Percentiles rank a stretch among this genome's conserved stretches.
These are phyloP conservation scores for Aspidapion aeneum DNA, from an alignment of 2,888 invertebrate species.

Conservation along the genomic window DNA sequence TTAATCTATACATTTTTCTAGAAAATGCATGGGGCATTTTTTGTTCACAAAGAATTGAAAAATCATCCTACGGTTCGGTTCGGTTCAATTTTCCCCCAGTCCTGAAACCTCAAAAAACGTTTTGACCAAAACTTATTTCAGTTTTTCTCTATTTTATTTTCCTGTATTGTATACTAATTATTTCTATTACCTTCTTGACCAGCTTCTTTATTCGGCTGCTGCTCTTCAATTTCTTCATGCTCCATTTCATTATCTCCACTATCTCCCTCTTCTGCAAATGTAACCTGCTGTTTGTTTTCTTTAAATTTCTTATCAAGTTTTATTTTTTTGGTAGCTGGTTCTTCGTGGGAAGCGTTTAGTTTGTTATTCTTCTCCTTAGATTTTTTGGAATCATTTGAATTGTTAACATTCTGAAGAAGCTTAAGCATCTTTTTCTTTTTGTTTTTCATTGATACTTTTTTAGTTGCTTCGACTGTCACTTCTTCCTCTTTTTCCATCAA, in stretches of 20 bases:
- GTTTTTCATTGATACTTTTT: constrained; percentile 17
- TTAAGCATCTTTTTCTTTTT: constrained; percentile 49
- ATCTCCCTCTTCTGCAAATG: constrained; percentile 24
- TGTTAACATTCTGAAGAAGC: constrained; percentile 25
- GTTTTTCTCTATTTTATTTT: too few species aligned
- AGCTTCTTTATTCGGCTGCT: too few species aligned
- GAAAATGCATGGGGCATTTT: too few species aligned
- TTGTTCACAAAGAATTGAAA: too few species aligned
- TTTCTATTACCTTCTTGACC: too few species aligned
- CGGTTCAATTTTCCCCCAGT: too few species aligned
- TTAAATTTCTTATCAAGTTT: constrained; percentile 26
- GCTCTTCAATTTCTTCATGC: neutral
- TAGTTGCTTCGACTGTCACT: neutral
- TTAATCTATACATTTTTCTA: too few species aligned
- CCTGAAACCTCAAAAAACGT: too few species aligned
- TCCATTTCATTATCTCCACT: constrained; percentile 19
- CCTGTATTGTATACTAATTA: too few species aligned
- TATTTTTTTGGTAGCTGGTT: constrained; percentile 27
- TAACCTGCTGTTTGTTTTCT: constrained; percentile 32
- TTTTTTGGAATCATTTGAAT: constrained; percentile 13
- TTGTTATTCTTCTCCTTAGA: constrained; percentile 18
- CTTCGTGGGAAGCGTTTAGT: constrained; percentile 4
- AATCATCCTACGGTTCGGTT: too few species aligned
- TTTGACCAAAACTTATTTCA: too few species aligned
- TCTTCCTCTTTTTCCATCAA: constrained; percentile 35